Base-by-base conservation (phyloP, 2,113 vertebrate genomes). In the Lamprotornis superbus region DNA sequence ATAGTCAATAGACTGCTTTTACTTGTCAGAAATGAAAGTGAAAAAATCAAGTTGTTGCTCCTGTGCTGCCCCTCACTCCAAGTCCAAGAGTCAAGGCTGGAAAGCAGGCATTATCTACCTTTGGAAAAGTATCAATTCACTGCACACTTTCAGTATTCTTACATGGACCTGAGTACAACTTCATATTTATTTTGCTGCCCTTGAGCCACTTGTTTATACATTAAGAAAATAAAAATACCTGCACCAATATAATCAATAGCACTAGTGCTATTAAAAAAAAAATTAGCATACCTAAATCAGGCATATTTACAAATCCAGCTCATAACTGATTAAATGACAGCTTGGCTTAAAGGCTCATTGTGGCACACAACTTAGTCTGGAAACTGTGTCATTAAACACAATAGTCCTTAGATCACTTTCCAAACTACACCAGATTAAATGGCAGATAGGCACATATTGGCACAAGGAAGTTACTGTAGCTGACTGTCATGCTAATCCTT, bases 321-420 rank as follows among this genome's bases (percentile, higher is more conserved):
- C 12, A 2, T 44, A 63, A 71, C 5, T 2, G 3, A 55, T 10
- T 12, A 46, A 24, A 61, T 3, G 1, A 59, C 3, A 22, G 39
- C 57, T 70, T 42, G 50, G 28, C 39, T 92, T 64, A 87, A 87
- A 90, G 44, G 39, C 14, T 87, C 73, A 63, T 5, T 56, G 56
- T 42, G 28, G 39, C 27, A 67, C n/a, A 61, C 50, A 21, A 12
- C 21, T 68, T 68, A 64, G n/a, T 24, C 59, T 44, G 37, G 28
- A 94, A 90, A 52, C 68, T 63, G 40, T 35, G 33, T 11, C 57
- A 75, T 27, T 50, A 42, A 87, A 73, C 53, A 90, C 25, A 83
- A 9, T 0, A 61, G 17, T 24, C 40, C 56, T 65, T 21, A 18
- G 37, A 90, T 27, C 69, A 42, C 23, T 33, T 16, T 68, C 59